These are phyloP conservation scores for Caenorhabditis tropicalis DNA, from an alignment of 1,140 invertebrate species.

Conservation along the genomic window DNA sequence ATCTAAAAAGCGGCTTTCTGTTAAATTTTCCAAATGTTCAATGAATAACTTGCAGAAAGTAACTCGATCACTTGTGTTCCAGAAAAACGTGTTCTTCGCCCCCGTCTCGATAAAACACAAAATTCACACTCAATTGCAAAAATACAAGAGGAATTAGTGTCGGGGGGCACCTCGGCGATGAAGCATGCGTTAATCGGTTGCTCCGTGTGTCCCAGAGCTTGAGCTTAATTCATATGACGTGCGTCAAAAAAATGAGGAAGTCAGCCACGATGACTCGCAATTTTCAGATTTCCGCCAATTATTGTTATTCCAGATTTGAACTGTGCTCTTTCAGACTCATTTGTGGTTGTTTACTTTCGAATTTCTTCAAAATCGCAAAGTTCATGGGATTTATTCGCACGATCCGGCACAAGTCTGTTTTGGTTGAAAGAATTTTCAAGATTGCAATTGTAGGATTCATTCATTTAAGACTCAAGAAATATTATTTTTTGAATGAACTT, in stretches of 20 bases:
- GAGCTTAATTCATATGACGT: constrained; percentile 31
- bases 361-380: background rate
- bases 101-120: background rate
- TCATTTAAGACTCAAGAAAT: too few species aligned
- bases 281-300: background rate
- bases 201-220: background rate
- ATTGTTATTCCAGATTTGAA: background rate
- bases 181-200: background rate
- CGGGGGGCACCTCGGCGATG: constrained; percentile 6
- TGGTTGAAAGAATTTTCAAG: too few species aligned
- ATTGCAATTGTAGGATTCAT: too few species aligned
- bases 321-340: background rate
- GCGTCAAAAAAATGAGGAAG: constrained; percentile 24
- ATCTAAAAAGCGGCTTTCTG: background rate
- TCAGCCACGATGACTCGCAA: background rate
- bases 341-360: background rate
- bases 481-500: too few species aligned
- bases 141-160: constrained; percentile 9
- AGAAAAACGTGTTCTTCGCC: background rate
- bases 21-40: background rate
- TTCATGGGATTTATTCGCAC: background rate
- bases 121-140: constrained; percentile 16
- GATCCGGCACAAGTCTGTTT: too few species aligned
- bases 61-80: background rate
- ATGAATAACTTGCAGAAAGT: background rate